Percentiles rank a stretch among this genome's conserved stretches.
Evolutionary conservation across 2,888 invertebrate species (phyloP).

Genomic region (Drosophila birchii): DNA sequence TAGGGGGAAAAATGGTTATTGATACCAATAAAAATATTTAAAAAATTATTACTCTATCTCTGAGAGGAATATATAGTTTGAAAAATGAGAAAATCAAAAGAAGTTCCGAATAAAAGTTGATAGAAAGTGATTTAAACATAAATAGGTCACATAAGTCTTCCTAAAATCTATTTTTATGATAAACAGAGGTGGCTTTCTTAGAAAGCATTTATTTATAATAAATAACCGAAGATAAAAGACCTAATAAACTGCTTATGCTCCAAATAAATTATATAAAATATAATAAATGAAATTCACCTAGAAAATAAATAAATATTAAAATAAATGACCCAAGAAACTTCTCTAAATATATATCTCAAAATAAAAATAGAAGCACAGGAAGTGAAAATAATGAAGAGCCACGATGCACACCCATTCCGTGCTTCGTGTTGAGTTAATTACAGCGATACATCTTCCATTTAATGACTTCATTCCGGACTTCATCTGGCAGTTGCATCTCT

Average conservation of each 20-base stretch:
- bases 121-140: not conserved
- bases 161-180: not conserved
- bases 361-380: not conserved
- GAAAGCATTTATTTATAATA: not conserved
- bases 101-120: not conserved
- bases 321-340: not conserved
- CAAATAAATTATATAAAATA: not conserved
- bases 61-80: no score
- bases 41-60: not conserved
- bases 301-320: not conserved
- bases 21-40: not conserved
- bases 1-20: not conserved
- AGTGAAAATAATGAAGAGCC: constrained; percentile 9
- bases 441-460: constrained; percentile 31
- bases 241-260: not conserved
- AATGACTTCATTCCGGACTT: constrained; percentile 39
- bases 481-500: constrained; percentile 36
- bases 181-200: no score
- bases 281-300: not conserved
- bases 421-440: constrained; percentile 6
- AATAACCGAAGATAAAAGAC: not conserved
- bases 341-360: not conserved
- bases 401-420: constrained; percentile 6
- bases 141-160: no score
- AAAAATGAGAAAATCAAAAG: not conserved